Conservation (phyloP, 2,797 vertebrate genomes). For the Thalassophryne amazonica region DNA sequence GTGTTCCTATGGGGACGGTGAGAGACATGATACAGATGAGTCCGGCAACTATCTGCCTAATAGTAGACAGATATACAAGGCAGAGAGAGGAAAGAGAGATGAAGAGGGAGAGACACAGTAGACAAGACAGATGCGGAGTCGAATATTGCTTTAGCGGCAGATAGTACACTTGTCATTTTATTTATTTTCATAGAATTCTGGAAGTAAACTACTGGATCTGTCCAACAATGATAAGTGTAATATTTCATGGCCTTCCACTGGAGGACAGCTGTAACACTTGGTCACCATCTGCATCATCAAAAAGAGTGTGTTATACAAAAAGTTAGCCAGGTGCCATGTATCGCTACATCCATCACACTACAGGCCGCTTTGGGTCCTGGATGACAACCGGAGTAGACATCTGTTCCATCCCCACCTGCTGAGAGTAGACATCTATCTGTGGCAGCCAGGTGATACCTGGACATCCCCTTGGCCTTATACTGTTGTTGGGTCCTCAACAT, state of each 20-base stretch:
- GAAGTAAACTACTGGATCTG: conserved; percentile 39
- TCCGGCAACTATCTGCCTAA: conserved; percentile 77
- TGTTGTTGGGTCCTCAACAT: too few species aligned
- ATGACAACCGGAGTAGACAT: too few species aligned
- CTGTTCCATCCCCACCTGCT: too few species aligned
- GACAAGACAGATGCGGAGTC: conserved; percentile 58
- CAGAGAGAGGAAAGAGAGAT: conserved; percentile 34
- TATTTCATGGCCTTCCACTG: conserved; percentile 29
- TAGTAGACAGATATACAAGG: conserved; percentile 78
- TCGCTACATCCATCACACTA: too few species aligned
- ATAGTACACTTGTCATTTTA: conserved; percentile 42
- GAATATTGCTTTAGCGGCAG: conserved; percentile 45
- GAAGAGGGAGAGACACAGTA: conserved; percentile 42
- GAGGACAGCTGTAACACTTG: conserved; percentile 18
- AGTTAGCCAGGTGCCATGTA: too few species aligned
- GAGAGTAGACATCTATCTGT: too few species aligned
- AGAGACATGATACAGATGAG: conserved; percentile 80
- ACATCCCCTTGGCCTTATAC: too few species aligned
- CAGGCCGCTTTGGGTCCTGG: too few species aligned
- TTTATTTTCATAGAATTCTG: conserved; percentile 48
- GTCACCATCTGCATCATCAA: conserved; percentile 24
- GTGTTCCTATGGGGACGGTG: conserved; percentile 71
- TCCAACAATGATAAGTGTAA: conserved; percentile 32
- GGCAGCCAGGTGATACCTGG: too few species aligned
- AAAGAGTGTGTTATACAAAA: too few species aligned